These are phyloP conservation scores for Theristus sp. DNA, from an alignment of 2,888 invertebrate species.

Conservation along the genomic window DNA sequence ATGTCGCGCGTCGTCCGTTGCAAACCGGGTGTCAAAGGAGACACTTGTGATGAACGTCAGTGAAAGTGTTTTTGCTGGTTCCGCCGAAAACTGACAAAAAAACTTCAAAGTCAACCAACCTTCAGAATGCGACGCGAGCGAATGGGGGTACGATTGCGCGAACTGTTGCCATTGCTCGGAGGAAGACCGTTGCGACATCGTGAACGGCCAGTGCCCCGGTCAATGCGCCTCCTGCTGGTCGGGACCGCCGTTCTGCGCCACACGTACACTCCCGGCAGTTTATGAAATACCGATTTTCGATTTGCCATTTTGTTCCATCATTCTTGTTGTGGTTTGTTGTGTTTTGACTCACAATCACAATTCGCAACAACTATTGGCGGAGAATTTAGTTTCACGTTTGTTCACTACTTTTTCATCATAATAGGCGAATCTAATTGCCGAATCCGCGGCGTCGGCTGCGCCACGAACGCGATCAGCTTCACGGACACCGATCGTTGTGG, in stretches of 20 bases:
- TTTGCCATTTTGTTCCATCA: too few species aligned
- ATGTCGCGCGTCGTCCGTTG: conserved; percentile 19
- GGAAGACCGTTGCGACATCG: conserved; percentile 18
- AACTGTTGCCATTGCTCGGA: conserved; percentile 25
- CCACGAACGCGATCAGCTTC: conserved; percentile 23
- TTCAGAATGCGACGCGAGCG: conserved; percentile 19
- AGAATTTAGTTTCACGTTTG: too few species aligned
- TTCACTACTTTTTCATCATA: too few species aligned
- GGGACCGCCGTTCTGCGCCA: conserved; percentile 16
- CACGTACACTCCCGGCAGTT: too few species aligned
- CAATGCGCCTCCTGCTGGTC: conserved; percentile 22
- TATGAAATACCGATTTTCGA: too few species aligned
- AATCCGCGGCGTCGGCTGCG: conserved; percentile 13
- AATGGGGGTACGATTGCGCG: conserved; percentile 27
- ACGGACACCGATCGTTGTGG: conserved; percentile 21
- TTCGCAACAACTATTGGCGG: too few species aligned
- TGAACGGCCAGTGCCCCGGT: conserved; percentile 19
- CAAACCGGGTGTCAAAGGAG: conserved; percentile 27
- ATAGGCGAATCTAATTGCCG: conserved; percentile 10
- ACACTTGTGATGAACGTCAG: conserved; percentile 25
- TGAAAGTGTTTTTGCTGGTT: not conserved
- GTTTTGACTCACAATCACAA: too few species aligned
- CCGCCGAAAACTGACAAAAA: too few species aligned
- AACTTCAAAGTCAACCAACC: too few species aligned
- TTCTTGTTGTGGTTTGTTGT: too few species aligned